phyloP scores from a whole-genome alignment of 2,888 invertebrate species.

The Cyclophora albipunctata region DNA sequence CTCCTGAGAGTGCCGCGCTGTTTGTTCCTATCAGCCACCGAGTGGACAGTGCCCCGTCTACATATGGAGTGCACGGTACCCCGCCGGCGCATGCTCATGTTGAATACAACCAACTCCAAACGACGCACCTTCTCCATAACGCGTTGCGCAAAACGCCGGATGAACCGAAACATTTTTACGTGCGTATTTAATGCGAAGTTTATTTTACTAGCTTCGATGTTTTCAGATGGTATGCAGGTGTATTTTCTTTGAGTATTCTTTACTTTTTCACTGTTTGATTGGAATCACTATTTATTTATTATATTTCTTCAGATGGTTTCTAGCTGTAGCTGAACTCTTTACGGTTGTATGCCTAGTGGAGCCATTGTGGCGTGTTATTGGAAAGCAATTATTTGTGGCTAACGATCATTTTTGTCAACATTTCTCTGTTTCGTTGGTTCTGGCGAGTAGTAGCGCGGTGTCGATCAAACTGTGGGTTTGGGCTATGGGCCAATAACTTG shows the following conservation, averaged over 20 bases:
- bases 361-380: constrained; percentile 27
- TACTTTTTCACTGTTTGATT: too few species aligned
- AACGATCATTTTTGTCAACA: too few species aligned
- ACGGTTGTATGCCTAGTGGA: constrained; percentile 41
- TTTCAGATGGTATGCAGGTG: too few species aligned
- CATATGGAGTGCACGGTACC: constrained; percentile 22
- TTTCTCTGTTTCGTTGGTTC: too few species aligned
- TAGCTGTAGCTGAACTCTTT: constrained; percentile 9
- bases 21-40: too few species aligned
- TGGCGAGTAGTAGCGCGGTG: constrained; percentile 8
- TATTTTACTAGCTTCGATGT: too few species aligned
- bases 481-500: too few species aligned
- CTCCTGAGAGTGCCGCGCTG: constrained; percentile 3
- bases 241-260: too few species aligned
- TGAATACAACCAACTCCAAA: constrained; percentile 46
- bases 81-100: constrained; percentile 40
- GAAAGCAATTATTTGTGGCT: constrained; percentile 14
- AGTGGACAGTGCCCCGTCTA: too few species aligned
- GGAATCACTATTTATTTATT: not conserved
- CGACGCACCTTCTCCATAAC: constrained; percentile 45
- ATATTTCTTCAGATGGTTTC: not conserved
- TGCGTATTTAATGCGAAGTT: too few species aligned
- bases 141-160: constrained; percentile 39
- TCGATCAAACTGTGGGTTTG: constrained; percentile 18
- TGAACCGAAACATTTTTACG: constrained; percentile 40